Evolutionary conservation across 2,113 vertebrate species (phyloP).

Genomic region (Neofelis nebulosa): DNA sequence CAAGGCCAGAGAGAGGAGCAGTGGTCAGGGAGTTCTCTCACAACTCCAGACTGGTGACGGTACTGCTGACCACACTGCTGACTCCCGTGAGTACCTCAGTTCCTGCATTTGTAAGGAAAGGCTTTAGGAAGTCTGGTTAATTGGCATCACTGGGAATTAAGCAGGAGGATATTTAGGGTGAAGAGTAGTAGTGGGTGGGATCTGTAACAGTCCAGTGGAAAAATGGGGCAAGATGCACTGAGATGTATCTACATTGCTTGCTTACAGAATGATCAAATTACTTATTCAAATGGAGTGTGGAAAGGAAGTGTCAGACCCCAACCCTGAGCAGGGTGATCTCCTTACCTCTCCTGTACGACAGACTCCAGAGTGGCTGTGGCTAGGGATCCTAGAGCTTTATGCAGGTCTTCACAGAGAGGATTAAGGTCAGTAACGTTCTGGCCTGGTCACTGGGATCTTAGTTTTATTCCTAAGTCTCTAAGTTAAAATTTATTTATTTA

Average conservation of each 20-base stretch:
- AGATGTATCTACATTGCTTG: not conserved
- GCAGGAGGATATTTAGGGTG: not conserved
- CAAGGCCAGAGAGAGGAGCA: not conserved
- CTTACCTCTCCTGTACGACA: constrained; percentile 95
- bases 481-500: constrained; percentile 60
- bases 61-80: not conserved
- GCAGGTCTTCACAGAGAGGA: constrained; percentile 86
- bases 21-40: not conserved
- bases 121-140: not conserved
- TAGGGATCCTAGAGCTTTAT: constrained; percentile 90
- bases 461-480: constrained; percentile 2
- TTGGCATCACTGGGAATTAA: not conserved
- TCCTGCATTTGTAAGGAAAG: not conserved
- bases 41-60: not conserved
- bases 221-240: constrained; percentile 12
- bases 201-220: not conserved
- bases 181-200: not conserved
- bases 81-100: not conserved
- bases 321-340: fast-evolving
- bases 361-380: constrained; percentile 94
- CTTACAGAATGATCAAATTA: not conserved
- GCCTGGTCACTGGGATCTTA: constrained; percentile 1
- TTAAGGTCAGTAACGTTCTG: constrained; percentile 80
- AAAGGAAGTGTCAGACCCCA: not conserved
- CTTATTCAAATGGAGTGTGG: not conserved